Base-by-base conservation (phyloP, 2,888 invertebrate genomes). In the Mayetiola destructor region DNA sequence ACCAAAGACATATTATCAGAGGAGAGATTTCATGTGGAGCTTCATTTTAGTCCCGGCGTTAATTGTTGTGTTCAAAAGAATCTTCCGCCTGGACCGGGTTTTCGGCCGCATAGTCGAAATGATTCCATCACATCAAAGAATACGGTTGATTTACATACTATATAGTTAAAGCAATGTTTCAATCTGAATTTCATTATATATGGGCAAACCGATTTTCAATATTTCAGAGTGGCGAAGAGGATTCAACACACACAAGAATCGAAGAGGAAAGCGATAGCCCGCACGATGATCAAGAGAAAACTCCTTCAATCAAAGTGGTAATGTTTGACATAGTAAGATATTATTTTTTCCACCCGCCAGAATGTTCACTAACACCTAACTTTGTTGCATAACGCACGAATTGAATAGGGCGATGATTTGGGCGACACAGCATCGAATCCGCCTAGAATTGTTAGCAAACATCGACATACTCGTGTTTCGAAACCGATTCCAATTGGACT, bases 11-110 rank as follows among this genome's bases (percentile, higher is more conserved):
- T 87, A 0, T 81, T 80, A 56, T 92, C 92, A 0, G 91, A 92
- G 67, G 90, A 90, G 70, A 77, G 96, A 63, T 99, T 97, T 71
- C 99, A 99, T 71, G 92, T 99, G 56, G 99, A 99, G 74, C 76
- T 99, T 12, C 97, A 99, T 75, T 99, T 99, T 73, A 97, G 96
- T 72, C 97, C 99, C 0, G 99, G 99, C 59, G 93, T 90, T 5
- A 94, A 91, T 74, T 94, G 92, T 74, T 96, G 91, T 73, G 92
- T 93, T 20, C 90, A 93, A 69, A 93, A 93, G 71, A 92, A 92
- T 76, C 71, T 91, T 59, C 91, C 91, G 10, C 91, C 90, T 0
- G 93, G 93, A 0, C 93, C 93, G 9, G 93, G 93, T 27, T 93
- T 93, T 71, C 75, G 93, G 30, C 92, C 93, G 4, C 92, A 93